Conservation (phyloP, 2,888 invertebrate species). For the Erebia epiphron region DNA sequence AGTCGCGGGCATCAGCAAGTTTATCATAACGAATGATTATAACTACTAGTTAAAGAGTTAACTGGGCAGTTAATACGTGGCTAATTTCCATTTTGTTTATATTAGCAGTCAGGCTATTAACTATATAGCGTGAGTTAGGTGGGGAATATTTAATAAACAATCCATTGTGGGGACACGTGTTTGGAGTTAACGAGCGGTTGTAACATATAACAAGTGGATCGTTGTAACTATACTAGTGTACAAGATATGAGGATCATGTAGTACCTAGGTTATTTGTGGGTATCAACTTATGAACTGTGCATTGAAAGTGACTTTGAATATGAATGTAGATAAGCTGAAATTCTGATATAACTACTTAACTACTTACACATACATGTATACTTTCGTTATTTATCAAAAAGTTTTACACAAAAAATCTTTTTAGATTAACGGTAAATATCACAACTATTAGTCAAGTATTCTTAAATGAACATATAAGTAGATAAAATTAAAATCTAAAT, state of each 20-base stretch:
- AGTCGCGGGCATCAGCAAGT: too few relatives aligned
- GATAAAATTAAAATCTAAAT: too few relatives aligned
- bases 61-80: background rate
- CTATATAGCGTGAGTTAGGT: conserved; percentile 6
- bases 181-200: conserved; percentile 28
- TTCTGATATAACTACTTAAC: too few relatives aligned
- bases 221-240: background rate
- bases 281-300: background rate
- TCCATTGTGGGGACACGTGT: conserved; percentile 34
- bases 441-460: too few relatives aligned
- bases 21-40: too few relatives aligned
- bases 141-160: conserved; percentile 32
- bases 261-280: too few relatives aligned
- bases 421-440: too few relatives aligned
- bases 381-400: too few relatives aligned
- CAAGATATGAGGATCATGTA: background rate
- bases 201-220: conserved; percentile 11
- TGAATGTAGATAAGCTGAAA: background rate
- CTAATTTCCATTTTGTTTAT: conserved; percentile 17
- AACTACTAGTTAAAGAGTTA: background rate
- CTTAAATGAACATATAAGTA: too few relatives aligned
- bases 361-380: too few relatives aligned
- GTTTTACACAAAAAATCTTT: too few relatives aligned
- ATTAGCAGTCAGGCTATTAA: conserved; percentile 19
- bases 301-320: background rate